Evolutionary conservation across 2,797 vertebrate species (phyloP).

Genomic region (Sebastes hubbsi): DNA sequence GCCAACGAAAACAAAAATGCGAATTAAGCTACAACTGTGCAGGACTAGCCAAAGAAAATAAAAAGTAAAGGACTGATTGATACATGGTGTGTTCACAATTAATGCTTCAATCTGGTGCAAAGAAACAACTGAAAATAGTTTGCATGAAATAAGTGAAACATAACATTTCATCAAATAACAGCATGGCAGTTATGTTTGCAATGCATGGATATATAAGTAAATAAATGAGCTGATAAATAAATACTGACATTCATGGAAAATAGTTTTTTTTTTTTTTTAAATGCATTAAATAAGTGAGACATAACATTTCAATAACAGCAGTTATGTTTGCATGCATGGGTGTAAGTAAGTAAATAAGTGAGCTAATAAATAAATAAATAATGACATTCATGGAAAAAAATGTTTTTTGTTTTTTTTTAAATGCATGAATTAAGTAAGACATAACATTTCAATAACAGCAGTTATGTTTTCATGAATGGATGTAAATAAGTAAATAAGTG

Average conservation of each 20-base stretch:
- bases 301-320: too few relatives aligned
- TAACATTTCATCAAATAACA: background rate
- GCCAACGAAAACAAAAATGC: conserved; percentile 57
- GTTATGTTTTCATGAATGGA: background rate
- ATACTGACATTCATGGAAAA: background rate
- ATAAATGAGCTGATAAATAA: too few relatives aligned
- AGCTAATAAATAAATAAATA: background rate
- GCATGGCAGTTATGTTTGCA: too few relatives aligned
- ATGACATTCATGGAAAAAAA: background rate
- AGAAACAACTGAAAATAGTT: background rate
- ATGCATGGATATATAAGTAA: background rate
- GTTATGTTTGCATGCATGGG: background rate
- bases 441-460: too few relatives aligned
- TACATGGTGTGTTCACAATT: background rate
- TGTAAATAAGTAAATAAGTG: background rate
- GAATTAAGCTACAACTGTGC: conserved; percentile 10
- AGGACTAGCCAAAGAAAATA: conserved; percentile 22
- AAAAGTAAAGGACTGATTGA: background rate
- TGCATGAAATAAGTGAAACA: background rate
- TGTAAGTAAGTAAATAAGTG: background rate
- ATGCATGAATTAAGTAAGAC: background rate
- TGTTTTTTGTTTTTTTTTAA: background rate
- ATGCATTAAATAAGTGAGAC: background rate
- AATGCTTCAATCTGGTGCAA: background rate
- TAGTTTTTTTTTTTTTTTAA: background rate